These are phyloP conservation scores for Idaea straminata DNA, from an alignment of 2,888 invertebrate genomes.

Conservation along the genomic window DNA sequence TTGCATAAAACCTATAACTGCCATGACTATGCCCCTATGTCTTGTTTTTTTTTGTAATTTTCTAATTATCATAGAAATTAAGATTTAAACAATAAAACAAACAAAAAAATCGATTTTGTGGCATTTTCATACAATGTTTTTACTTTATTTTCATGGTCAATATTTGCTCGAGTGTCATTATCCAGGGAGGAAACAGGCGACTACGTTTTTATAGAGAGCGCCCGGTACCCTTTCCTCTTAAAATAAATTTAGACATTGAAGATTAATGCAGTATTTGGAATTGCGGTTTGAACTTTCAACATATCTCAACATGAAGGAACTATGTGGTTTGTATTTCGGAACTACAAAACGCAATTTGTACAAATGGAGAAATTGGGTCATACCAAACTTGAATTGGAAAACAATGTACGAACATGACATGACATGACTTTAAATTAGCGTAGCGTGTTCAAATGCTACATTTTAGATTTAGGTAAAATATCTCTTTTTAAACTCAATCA, in stretches of 20 bases:
- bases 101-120: too few relatives aligned
- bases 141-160: too few relatives aligned
- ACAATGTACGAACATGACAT: not conserved
- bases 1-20: too few relatives aligned
- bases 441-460: not conserved
- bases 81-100: too few relatives aligned
- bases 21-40: too few relatives aligned
- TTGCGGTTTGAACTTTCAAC: not conserved
- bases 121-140: too few relatives aligned
- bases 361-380: slow-evolving; percentile 1
- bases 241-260: not conserved
- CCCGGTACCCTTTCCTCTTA: not conserved
- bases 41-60: too few relatives aligned
- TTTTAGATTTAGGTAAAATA: not conserved
- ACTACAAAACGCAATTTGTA: slow-evolving; percentile 1
- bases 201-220: too few relatives aligned
- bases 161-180: too few relatives aligned
- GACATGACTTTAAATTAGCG: not conserved
- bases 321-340: not conserved
- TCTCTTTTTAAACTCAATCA: not conserved
- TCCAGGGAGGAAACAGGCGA: too few relatives aligned
- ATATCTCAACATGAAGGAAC: not conserved
- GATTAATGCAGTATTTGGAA: not conserved
- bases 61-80: too few relatives aligned
- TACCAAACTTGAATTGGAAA: not conserved